Percentiles rank a stretch among this genome's conserved stretches.
Evolutionary conservation across 2,888 invertebrate genomes (phyloP).

Genomic region (Anoplius nigerrimus): DNA sequence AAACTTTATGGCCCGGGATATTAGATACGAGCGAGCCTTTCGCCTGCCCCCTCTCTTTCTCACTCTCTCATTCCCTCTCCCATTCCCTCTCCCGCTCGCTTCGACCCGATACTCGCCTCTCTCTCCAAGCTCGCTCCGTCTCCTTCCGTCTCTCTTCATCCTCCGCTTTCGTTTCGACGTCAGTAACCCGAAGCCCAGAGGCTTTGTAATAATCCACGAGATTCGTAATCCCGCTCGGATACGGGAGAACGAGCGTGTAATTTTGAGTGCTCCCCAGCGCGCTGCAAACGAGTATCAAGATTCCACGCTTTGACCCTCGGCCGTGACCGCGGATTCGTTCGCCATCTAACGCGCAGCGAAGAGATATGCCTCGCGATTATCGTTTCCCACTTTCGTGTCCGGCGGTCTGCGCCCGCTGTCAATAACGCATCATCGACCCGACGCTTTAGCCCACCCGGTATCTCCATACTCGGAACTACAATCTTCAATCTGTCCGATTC

Average conservation of each 20-base stretch:
- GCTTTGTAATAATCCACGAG: background rate
- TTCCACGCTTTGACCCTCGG: constrained; percentile 4
- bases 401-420: too few relatives aligned
- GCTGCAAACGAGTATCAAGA: background rate
- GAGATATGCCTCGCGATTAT: too few relatives aligned
- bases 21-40: constrained; percentile 48
- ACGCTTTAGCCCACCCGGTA: too few relatives aligned
- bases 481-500: too few relatives aligned
- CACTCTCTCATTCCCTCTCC: background rate
- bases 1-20: constrained; percentile 51
- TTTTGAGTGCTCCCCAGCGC: constrained; percentile 4
- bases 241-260: constrained; percentile 1
- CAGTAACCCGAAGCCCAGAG: background rate
- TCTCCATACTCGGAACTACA: too few relatives aligned
- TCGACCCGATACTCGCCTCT: background rate
- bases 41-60: background rate
- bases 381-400: too few relatives aligned
- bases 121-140: too few relatives aligned
- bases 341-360: too few relatives aligned
- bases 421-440: too few relatives aligned
- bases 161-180: background rate
- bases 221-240: background rate
- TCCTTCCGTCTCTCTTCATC: background rate
- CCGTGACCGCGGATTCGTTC: background rate
- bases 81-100: background rate